Percentiles rank a stretch among this genome's conserved stretches.
phyloP scores from a whole-genome alignment of 1,140 invertebrate species.

The Bombus turneri region DNA sequence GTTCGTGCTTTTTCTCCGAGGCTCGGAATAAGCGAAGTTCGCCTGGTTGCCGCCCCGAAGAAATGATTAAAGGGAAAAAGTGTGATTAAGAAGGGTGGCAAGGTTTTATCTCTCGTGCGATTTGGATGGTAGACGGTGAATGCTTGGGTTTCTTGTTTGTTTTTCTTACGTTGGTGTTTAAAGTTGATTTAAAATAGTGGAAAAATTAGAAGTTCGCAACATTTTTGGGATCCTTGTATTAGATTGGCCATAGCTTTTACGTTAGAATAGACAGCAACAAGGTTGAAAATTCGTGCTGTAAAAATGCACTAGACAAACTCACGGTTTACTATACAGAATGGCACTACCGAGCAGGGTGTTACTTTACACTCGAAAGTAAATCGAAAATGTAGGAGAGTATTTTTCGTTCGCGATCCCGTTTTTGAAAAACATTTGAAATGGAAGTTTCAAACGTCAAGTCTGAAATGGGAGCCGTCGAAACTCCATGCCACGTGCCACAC shows the following conservation, averaged over 20 bases:
- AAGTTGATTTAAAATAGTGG: too few species aligned
- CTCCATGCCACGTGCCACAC: background rate
- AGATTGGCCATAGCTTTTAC: too few species aligned
- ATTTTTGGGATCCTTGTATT: too few species aligned
- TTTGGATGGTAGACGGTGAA: background rate
- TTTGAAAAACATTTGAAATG: background rate
- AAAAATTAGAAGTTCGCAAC: too few species aligned
- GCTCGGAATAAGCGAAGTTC: background rate
- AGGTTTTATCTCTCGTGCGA: background rate
- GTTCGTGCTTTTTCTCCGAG: background rate
- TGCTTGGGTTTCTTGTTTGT: too few species aligned
- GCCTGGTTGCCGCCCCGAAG: background rate
- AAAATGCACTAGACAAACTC: background rate
- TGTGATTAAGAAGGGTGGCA: conserved; percentile 2
- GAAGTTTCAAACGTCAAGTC: background rate
- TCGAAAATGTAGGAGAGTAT: background rate
- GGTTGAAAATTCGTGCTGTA: too few species aligned
- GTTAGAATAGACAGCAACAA: too few species aligned
- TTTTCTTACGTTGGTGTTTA: too few species aligned
- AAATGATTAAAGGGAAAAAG: conserved; percentile 24
- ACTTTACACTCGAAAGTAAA: background rate
- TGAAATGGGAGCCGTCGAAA: background rate
- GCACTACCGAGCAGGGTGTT: background rate
- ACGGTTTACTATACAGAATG: background rate
- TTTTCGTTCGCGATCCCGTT: background rate